Base-by-base conservation (phyloP, 1,140 invertebrate species). In the Thereuonema tuberculata region DNA sequence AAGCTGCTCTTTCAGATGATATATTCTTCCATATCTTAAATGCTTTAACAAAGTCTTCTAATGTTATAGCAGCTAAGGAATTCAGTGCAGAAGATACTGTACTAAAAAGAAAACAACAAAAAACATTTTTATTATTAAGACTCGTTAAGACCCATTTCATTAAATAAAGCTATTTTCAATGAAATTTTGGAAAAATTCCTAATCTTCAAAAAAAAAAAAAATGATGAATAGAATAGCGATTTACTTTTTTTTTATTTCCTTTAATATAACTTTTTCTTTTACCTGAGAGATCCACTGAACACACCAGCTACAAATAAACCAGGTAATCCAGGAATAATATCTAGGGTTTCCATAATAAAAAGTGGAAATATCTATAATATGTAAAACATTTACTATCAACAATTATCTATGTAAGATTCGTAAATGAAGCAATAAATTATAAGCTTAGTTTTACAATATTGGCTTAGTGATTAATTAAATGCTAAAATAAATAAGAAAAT, bases 111-210 rank as follows among this genome's bases (percentile, higher is more conserved):
- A 3, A 14, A 23, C 43, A 9, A 27, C 9, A 52, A 70, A 70
- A 69, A 90, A 83, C 87, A 90, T 91, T 77, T 89, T 81, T 15
- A 83, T 49, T 63, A 79, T 80, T n/a, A n/a, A n/a, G n/a, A n/a
- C n/a, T n/a, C n/a, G n/a, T 64, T 89, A 89, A n/a, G 87, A 73
- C 1, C 68, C 74, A 63, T 84, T 84, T 0, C 84, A 85, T 23
- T 86, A 75, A 53, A 86, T 69, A 65, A 87, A 74, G 50, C 84
- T 77, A 21, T 68, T 71, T 62, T 78, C 73, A 1, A 87, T 87
- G 67, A 92, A 93, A 63, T 89, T 74, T 62, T 80, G 74, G 69
- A 93, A 87, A 66, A 96, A 77, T 70, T 96, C 95, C 76, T 78
- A 63, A 47, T 71, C 69, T 26, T n/a, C n/a, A n/a, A n/a, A n/a